phyloP scores from a whole-genome alignment of 2,888 invertebrate species.

The Acleris holmiana region DNA sequence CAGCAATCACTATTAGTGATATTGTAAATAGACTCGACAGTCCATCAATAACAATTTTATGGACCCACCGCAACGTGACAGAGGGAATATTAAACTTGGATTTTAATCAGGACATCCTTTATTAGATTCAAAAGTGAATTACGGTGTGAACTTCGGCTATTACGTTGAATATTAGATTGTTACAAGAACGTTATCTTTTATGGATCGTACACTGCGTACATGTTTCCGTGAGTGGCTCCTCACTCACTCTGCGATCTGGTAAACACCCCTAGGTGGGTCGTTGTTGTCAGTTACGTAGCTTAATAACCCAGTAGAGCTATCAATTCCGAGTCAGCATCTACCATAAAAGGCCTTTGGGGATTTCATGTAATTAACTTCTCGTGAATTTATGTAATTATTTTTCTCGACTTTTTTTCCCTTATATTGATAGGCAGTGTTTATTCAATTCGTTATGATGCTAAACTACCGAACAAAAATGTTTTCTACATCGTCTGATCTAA shows the following conservation, averaged over 20 bases:
- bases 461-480: neutral
- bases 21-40: constrained; percentile 19
- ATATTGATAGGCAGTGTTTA: neutral
- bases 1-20: neutral
- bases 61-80: constrained; percentile 28
- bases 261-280: constrained; percentile 33
- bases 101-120: constrained; percentile 35
- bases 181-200: constrained; percentile 7
- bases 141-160: constrained; percentile 21
- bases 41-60: constrained; percentile 27
- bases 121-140: constrained; percentile 28
- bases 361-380: constrained; percentile 31
- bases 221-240: neutral
- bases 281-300: constrained; percentile 28
- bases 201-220: neutral
- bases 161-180: constrained; percentile 5
- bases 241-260: constrained; percentile 11
- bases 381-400: constrained; percentile 31
- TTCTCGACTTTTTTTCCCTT: constrained; percentile 9
- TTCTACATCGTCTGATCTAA: neutral
- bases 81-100: constrained; percentile 32
- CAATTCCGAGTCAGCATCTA: constrained; percentile 32
- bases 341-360: constrained; percentile 34
- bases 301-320: constrained; percentile 36
- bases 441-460: too few species aligned